phyloP scores from a whole-genome alignment of 2,888 invertebrate genomes.

The Cloeon dipterum region DNA sequence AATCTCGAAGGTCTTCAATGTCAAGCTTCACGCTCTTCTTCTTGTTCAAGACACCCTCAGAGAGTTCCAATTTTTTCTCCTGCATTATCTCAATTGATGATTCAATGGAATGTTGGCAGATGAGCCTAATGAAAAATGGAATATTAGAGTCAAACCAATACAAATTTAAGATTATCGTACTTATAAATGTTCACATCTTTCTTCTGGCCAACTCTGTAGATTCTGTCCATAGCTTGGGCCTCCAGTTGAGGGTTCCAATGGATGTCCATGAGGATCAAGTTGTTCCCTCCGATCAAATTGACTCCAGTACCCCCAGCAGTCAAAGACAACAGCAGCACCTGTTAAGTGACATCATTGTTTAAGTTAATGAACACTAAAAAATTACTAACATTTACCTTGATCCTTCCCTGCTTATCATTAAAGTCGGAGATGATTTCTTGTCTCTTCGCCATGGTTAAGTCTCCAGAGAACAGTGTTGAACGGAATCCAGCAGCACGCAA shows the following conservation, averaged over 20 bases:
- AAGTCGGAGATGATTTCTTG: conserved; percentile 43
- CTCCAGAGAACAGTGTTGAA: conserved; percentile 49
- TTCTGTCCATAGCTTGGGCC: conserved; percentile 80
- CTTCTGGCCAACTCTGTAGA: conserved; percentile 75
- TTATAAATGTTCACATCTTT: conserved; percentile 64
- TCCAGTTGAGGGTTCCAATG: conserved; percentile 98
- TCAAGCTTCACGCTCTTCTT: conserved; percentile 40
- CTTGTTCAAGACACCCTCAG: conserved; percentile 43
- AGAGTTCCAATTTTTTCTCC: conserved; percentile 50
- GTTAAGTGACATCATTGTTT: conserved; percentile 8
- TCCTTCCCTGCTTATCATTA: conserved; percentile 33
- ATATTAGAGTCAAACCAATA: not conserved
- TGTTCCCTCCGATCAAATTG: conserved; percentile 80
- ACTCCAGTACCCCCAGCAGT: conserved; percentile 89
- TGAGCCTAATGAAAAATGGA: conserved; percentile 30
- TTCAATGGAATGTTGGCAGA: conserved; percentile 71
- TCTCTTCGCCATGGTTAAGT: conserved; percentile 44
- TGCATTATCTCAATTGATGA: conserved; percentile 63
- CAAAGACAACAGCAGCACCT: conserved; percentile 62
- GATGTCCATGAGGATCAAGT: conserved; percentile 70
- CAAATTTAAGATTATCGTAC: conserved; percentile 20
- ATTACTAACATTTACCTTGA: conserved; percentile 21
- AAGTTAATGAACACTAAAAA: not conserved
- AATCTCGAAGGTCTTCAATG: conserved; percentile 41
- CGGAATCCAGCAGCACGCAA: conserved; percentile 26